Evolutionary conservation across 2,888 invertebrate genomes (phyloP), one percentile per base, ranked within the genome.

Genomic region (Parochlus steinenii): DNA sequence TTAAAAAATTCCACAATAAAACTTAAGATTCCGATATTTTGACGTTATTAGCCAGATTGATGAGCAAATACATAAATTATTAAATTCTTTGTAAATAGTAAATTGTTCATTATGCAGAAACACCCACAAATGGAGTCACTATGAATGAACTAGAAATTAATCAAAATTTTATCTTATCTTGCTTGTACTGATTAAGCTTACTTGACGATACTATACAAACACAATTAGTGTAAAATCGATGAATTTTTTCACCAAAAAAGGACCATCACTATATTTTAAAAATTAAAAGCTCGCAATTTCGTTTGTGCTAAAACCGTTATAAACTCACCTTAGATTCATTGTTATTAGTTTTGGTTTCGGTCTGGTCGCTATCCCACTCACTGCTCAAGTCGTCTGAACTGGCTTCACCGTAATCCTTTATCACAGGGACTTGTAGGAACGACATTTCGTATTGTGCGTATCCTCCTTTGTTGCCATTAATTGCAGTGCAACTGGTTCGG

Each of bases 311-410:
- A 22, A 22, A n/a, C 23, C n/a, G n/a, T n/a, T 8, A n/a, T n/a
- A 7, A n/a, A n/a, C 24, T 31, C 26, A 31, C 37, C 31, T 37
- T 37, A 31, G 31, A 31, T 37, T 31, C 34, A n/a, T 29, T 29
- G 12, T 31, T 32, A n/a, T 27, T 26, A 11, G 31, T 15, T 19
- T 34, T 33, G 23, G 10, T 29, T 35, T 74, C 73, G 11, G 72
- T 67, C 6, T 72, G 77, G 56, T 85, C 85, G 3, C 82, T 83
- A 52, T 87, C 86, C 86, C 87, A 87, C 51, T 87, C 87, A 10
- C 86, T 86, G 54, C 83, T 85, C 41, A 87, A 69, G 56, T 87
- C 87, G 55, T 89, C 87, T 52, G 82, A 83, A 44, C 82, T 82
- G n/a, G 83, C 81, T 49, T 86, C 85, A 10, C 82, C 85, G 55